A percentile compares a stretch with the other conserved stretches of the same genome.
Conservation (phyloP, 2,797 vertebrate species). For the Poecilia gillii region DNA sequence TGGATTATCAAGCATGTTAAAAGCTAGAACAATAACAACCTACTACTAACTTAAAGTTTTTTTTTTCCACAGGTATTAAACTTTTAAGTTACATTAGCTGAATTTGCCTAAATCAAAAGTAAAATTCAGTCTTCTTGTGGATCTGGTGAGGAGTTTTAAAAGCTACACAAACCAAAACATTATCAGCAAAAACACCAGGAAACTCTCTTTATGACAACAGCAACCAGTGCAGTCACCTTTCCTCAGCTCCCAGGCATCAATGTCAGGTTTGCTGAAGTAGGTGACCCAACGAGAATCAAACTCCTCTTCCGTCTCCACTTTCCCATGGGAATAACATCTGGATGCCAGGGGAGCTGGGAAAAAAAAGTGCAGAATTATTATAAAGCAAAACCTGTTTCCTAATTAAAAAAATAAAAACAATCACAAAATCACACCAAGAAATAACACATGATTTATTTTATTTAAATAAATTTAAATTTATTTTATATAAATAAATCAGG, state of each 20-base stretch:
- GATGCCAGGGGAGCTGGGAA: constrained; percentile 76
- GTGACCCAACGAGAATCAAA: constrained; percentile 97
- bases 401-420: background rate
- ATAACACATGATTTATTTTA: background rate
- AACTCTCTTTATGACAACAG: background rate
- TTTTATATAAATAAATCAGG: background rate
- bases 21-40: background rate
- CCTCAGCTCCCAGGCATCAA: constrained; percentile 94
- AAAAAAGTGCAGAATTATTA: background rate
- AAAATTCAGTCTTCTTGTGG: background rate
- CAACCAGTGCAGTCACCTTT: constrained; percentile 83
- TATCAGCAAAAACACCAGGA: background rate
- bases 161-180: background rate
- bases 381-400: background rate
- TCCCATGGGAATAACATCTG: constrained; percentile 90
- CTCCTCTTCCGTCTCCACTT: constrained; percentile 93
- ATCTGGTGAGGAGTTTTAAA: background rate
- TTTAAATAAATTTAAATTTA: background rate
- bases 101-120: background rate
- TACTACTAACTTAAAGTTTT: background rate
- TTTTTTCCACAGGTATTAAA: background rate
- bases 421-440: too few relatives aligned
- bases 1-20: background rate
- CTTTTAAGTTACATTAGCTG: background rate
- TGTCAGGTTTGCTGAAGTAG: constrained; percentile 95